These are phyloP conservation scores for Bos indicus DNA, from an alignment of 2,113 vertebrate genomes.

Conservation along the genomic window DNA sequence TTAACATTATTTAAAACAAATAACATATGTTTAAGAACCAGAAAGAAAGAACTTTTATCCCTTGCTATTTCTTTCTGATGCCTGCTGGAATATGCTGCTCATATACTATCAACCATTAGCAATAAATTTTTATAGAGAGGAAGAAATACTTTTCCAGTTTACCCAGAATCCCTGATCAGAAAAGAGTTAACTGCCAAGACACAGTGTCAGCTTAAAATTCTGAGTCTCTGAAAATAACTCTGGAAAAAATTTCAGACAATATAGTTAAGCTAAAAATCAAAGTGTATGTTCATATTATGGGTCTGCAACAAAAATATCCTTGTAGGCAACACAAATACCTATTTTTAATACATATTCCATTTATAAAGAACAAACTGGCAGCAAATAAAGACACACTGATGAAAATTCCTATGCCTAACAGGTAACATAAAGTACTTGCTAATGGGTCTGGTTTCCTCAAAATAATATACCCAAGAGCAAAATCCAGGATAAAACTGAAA, in stretches of 20 bases:
- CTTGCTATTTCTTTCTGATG: background rate
- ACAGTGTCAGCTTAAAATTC: background rate
- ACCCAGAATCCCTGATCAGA: background rate
- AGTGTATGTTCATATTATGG: background rate
- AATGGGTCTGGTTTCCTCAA: background rate
- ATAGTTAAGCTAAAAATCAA: constrained; percentile 9
- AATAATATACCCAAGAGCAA: background rate
- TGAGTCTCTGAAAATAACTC: constrained; percentile 14
- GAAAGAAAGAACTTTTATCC: background rate
- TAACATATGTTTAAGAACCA: background rate
- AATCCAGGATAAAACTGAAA: background rate
- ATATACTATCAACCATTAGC: background rate
- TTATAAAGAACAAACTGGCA: constrained; percentile 5
- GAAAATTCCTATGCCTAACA: background rate
- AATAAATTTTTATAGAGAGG: background rate
- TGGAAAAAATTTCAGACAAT: background rate
- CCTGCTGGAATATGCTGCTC: background rate
- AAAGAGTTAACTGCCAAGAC: background rate
- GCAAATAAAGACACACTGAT: background rate
- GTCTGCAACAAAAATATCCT: background rate
- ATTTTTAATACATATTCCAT: background rate
- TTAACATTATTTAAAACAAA: constrained; percentile 35
- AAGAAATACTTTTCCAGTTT: constrained; percentile 30
- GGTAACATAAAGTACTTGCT: background rate
- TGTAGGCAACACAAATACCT: background rate